Percentiles rank a stretch among this genome's conserved stretches.
phyloP scores from a whole-genome alignment of 1,140 invertebrate species.

The Ceratina calcarata region DNA sequence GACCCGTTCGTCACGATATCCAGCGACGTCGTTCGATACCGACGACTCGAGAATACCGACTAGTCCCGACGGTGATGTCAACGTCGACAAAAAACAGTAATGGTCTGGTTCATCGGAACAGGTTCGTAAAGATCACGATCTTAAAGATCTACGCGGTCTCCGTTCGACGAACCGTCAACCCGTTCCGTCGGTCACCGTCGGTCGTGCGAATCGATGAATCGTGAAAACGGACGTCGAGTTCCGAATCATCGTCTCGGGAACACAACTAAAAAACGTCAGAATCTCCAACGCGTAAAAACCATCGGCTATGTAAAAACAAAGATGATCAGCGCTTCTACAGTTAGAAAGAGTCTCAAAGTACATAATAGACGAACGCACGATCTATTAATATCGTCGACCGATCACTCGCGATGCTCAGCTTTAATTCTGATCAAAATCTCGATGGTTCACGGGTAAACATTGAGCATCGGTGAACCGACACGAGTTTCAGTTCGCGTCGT shows the following conservation, averaged over 20 bases:
- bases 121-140: not conserved
- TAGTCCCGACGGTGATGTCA: not conserved
- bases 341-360: too few relatives aligned
- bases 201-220: not conserved
- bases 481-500: too few relatives aligned
- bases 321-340: not conserved
- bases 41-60: not conserved
- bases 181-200: not conserved
- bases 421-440: too few relatives aligned
- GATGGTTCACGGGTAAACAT: too few relatives aligned
- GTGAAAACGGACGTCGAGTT: not conserved
- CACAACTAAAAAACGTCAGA: not conserved
- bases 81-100: not conserved
- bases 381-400: too few relatives aligned
- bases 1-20: slow-evolving; percentile 6
- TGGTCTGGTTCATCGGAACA: slow-evolving; percentile 2
- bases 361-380: too few relatives aligned
- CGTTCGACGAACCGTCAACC: too few relatives aligned
- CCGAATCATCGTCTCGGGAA: too few relatives aligned
- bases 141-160: too few relatives aligned
- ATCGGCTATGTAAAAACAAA: not conserved
- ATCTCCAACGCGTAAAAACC: not conserved
- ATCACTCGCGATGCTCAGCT: too few relatives aligned
- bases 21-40: not conserved
- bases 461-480: too few relatives aligned